Conservation (phyloP, 2,797 vertebrate species). For the Pogonophryne albipinna region DNA sequence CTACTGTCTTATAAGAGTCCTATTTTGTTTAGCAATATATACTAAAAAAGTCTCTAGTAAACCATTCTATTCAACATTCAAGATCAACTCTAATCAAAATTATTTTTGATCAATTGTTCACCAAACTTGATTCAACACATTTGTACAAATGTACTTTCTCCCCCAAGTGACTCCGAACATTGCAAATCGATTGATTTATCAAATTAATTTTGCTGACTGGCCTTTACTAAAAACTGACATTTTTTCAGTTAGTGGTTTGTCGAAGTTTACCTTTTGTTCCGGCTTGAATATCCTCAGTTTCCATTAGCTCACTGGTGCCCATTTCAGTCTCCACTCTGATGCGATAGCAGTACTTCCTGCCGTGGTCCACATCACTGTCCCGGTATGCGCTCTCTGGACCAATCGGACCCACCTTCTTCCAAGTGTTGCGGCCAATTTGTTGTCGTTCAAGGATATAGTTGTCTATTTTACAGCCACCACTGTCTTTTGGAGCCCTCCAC, state of each 20-base stretch:
- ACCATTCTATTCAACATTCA: too few species aligned
- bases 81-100: too few species aligned
- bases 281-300: conserved; percentile 90
- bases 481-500: conserved; percentile 90
- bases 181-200: too few species aligned
- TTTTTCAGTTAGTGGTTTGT: neutral
- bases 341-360: conserved; percentile 90
- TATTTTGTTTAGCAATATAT: too few species aligned
- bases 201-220: neutral
- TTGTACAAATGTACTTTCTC: too few species aligned
- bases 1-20: too few species aligned
- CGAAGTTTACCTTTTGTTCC: conserved; percentile 87
- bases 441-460: conserved; percentile 89
- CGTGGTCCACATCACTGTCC: conserved; percentile 87
- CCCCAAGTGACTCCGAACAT: too few species aligned
- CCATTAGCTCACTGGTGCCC: conserved; percentile 88
- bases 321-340: conserved; percentile 89
- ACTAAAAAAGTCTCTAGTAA: too few species aligned
- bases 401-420: conserved; percentile 89
- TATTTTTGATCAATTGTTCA: too few species aligned
- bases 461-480: conserved; percentile 87
- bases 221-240: neutral
- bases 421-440: conserved; percentile 89
- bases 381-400: conserved; percentile 83
- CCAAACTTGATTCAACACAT: too few species aligned